Conservation (phyloP, 1,140 invertebrate species). For the Rhagoletis zephyria region DNA sequence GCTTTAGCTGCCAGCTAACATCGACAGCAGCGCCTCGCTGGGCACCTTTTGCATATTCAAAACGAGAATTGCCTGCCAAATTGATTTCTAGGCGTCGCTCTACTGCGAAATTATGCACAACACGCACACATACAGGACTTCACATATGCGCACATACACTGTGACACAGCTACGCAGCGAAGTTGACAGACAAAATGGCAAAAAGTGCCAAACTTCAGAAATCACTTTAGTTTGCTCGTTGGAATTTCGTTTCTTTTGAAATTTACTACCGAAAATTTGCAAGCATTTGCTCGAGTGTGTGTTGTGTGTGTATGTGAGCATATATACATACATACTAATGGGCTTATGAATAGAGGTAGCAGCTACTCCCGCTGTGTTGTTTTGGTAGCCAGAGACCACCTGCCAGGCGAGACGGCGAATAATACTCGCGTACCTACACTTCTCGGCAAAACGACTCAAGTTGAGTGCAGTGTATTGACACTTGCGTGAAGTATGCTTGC, state of each 20-base stretch:
- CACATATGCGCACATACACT: neutral
- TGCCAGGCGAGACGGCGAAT: neutral
- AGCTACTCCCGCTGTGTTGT: neutral
- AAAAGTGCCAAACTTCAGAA: slow-evolving; percentile 47
- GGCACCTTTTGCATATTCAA: slow-evolving; percentile 11
- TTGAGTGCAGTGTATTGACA: neutral
- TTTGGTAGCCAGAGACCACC: neutral
- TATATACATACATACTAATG: neutral
- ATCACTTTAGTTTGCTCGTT: slow-evolving; percentile 24
- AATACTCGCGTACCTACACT: neutral
- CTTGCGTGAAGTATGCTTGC: no score
- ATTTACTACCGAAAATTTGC: neutral
- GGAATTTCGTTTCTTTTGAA: slow-evolving; percentile 24
- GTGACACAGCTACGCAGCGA: neutral
- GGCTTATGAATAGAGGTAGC: no score
- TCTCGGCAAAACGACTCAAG: neutral
- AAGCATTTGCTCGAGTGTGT: neutral
- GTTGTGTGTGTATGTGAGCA: neutral
- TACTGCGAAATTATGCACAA: neutral
- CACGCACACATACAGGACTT: no score
- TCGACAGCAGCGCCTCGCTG: neutral
- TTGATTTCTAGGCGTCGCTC: slow-evolving; percentile 21
- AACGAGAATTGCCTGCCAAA: slow-evolving; percentile 20
- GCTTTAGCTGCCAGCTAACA: neutral
- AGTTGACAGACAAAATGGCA: slow-evolving; percentile 17